phyloP scores from a whole-genome alignment of 2,113 vertebrate genomes.

The Plestiodon gilberti region DNA sequence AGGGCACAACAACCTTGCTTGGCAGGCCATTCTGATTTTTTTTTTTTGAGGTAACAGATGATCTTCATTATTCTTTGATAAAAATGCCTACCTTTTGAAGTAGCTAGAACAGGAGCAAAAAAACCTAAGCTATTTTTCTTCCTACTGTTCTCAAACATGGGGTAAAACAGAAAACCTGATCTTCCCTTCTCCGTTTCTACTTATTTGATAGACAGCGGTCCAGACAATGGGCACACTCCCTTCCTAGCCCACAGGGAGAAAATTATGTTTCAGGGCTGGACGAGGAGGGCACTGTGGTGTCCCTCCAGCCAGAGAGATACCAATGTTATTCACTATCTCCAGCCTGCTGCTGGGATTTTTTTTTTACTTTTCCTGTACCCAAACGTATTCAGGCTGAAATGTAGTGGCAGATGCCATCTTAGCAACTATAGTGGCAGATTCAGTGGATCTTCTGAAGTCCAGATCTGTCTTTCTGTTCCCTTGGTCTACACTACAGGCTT shows the following conservation, averaged over 20 bases:
- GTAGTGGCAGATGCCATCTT: neutral
- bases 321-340: too few relatives aligned
- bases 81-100: neutral
- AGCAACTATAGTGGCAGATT: too few relatives aligned
- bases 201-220: slow-evolving; percentile 13
- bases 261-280: neutral
- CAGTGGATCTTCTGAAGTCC: neutral
- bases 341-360: too few relatives aligned
- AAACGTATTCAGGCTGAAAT: neutral
- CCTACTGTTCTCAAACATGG: slow-evolving; percentile 2
- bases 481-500: neutral
- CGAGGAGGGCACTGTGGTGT: neutral
- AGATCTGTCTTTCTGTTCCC: neutral
- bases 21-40: slow-evolving; percentile 8
- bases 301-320: too few relatives aligned
- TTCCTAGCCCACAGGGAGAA: neutral
- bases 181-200: slow-evolving; percentile 25
- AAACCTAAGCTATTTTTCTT: neutral
- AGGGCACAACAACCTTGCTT: slow-evolving; percentile 1
- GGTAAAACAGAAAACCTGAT: slow-evolving; percentile 19
- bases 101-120: neutral
- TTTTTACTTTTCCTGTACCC: too few relatives aligned
- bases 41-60: neutral
- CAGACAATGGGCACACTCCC: slow-evolving; percentile 3
- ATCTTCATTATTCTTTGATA: neutral